These are phyloP conservation scores for Tortricodes alternella DNA, from an alignment of 2,888 invertebrate genomes.

Conservation along the genomic window DNA sequence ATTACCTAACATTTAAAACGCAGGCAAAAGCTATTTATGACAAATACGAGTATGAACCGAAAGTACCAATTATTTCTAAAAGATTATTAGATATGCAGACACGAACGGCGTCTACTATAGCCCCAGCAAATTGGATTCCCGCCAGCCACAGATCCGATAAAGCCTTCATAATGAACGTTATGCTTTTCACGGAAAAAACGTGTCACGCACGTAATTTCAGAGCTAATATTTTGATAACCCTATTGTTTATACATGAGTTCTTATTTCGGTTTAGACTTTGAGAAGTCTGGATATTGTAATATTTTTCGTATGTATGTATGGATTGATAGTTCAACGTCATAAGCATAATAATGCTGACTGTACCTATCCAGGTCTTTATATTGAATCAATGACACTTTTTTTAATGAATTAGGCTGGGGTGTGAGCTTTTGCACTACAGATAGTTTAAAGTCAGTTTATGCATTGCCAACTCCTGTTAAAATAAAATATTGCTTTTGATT, in stretches of 20 bases:
- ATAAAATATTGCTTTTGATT: background rate
- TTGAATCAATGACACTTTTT: no score
- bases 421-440: no score
- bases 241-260: no score
- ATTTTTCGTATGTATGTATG: background rate
- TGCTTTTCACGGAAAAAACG: constrained; percentile 3
- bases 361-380: no score
- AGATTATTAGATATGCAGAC: constrained; percentile 17
- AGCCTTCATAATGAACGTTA: constrained; percentile 5
- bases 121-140: constrained; percentile 20
- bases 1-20: no score
- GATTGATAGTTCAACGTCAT: no score
- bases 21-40: background rate
- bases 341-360: no score
- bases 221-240: background rate
- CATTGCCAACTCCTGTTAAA: no score
- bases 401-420: no score
- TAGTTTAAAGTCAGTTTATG: no score
- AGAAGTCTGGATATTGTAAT: no score
- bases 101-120: constrained; percentile 3
- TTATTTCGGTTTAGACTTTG: no score
- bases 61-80: background rate
- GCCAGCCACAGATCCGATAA: constrained; percentile 16
- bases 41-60: background rate
- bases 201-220: background rate